These are phyloP conservation scores for Ischnura elegans DNA, from an alignment of 2,888 invertebrate genomes.

Conservation along the genomic window DNA sequence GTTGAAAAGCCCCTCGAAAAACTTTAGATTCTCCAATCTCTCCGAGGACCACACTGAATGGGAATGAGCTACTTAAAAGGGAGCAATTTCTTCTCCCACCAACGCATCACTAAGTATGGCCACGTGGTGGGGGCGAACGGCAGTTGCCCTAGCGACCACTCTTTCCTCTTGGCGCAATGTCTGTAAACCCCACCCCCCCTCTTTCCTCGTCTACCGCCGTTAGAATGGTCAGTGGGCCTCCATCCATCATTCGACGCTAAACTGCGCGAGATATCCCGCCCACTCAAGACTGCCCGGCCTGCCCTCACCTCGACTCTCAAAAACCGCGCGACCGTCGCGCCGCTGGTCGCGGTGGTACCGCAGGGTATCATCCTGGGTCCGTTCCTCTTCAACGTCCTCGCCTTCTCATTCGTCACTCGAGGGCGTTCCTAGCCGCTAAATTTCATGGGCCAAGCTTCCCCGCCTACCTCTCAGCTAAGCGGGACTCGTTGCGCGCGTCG, in stretches of 20 bases:
- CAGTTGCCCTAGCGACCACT: neutral
- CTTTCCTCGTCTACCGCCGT: neutral
- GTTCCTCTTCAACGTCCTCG: neutral
- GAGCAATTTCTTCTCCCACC: neutral
- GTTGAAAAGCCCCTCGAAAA: neutral
- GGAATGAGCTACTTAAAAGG: conserved; percentile 47
- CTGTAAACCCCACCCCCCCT: neutral
- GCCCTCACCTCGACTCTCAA: neutral
- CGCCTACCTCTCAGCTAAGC: neutral
- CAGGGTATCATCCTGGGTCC: conserved; percentile 1
- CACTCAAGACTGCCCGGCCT: neutral
- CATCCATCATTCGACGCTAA: conserved; percentile 55
- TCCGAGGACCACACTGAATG: conserved; percentile 31
- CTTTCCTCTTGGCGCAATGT: neutral
- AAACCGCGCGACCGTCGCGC: neutral
- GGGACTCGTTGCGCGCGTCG: neutral
- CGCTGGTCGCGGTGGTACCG: neutral
- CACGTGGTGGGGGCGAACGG: neutral
- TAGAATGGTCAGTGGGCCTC: conserved; percentile 47
- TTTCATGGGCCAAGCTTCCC: neutral
- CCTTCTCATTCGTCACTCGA: neutral
- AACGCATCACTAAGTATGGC: neutral
- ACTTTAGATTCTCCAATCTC: conserved; percentile 30
- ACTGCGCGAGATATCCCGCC: conserved; percentile 46
- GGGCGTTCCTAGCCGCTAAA: neutral